Base-by-base conservation (phyloP, 2,888 invertebrate genomes). In the Drosophila aldrichi region DNA sequence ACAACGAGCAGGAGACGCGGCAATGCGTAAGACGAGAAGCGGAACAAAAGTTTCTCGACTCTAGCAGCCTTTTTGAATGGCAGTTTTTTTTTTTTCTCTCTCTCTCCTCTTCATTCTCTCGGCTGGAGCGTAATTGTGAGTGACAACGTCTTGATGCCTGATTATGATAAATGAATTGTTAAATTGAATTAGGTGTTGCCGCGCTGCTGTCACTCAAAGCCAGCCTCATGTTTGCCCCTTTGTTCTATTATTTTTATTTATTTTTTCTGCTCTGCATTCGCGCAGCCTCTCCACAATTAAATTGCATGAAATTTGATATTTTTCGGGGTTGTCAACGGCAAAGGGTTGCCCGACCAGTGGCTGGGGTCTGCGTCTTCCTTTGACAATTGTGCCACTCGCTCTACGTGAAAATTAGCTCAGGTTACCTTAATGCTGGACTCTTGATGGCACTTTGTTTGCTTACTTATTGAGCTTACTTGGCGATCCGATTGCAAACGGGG, bases 111-210 rank as follows among this genome's bases (percentile, higher is more conserved):
- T 40, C 7, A 2, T 38, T 38, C 16, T n/a, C n/a, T 40, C 16
- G 54, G 69, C 70, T 79, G 87, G 87, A 87, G 85, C 72, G 85
- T 89, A 89, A 88, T 88, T 88, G 89, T 88, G 87, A 88, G 87
- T 88, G 87, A 89, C 87, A 88, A 77, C 82, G 89, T 82, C 87
- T 85, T 90, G 88, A 86, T 88, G 88, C 81, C 84, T 88, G 88
- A 89, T 90, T 90, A 88, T 89, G 90, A 89, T 90, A 90, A 90
- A 89, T 89, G 88, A 89, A 90, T 90, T 88, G 90, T 87, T 89
- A 89, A 89, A 90, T 89, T 89, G 85, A 87, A 89, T 89, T 90
- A 89, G 89, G 90, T 89, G 89, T 88, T 89, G 90, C 87, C 85
- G 77, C 73, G 78, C 65, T 76, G 84, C 87, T 90, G 91, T 88